Base-by-base conservation (phyloP, 2,113 vertebrate species). In the Otolemur garnettii region DNA sequence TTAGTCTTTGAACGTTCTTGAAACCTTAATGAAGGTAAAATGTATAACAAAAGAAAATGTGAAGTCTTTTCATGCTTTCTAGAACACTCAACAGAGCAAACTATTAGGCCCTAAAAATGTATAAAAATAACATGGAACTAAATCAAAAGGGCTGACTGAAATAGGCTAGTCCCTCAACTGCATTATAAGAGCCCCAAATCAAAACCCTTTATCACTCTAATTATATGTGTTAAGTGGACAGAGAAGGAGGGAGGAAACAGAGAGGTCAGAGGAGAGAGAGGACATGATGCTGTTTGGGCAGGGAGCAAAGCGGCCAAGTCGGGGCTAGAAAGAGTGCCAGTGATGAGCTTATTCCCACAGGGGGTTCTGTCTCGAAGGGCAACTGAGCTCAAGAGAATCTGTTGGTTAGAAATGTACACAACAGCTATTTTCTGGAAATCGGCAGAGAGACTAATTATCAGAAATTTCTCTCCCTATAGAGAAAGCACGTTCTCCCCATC, bases 401-500 rank as follows among this genome's bases (percentile, higher is more conserved):
- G 30, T 5, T 79, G 59, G 28, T 62, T 60, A 93, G 87, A 89
- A 83, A 75, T 64, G 21, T 35, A 90, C 83, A 62, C 59, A 81
- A 55, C 3, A 87, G 78, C 38, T 10, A 60, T 80, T 80, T 91
- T 95, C 59, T 92, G 55, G 57, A 92, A 95, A 75, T 86, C 84
- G 92, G 30, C 75, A 72, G 87, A 85, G 42, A 95, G 57, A 83
- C 69, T 92, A 92, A 97, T 96, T 92, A 96, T 42, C 45, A 83
- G 68, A 79, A 97, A 60, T 33, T 69, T 82, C 38, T 92, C 83
- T 95, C 84, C 59, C 60, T 35, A 45, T 42, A 69, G 75, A 87
- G 22, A 84, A 89, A 22, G 42, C 24, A 22, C 42, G 80, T 72
- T 26, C 15, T 74, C 33, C n/a, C 33, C n/a, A 4, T 26, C 7